Evolutionary conservation across 2,888 invertebrate species (phyloP).

Genomic region (Pemphredon lugubris): DNA sequence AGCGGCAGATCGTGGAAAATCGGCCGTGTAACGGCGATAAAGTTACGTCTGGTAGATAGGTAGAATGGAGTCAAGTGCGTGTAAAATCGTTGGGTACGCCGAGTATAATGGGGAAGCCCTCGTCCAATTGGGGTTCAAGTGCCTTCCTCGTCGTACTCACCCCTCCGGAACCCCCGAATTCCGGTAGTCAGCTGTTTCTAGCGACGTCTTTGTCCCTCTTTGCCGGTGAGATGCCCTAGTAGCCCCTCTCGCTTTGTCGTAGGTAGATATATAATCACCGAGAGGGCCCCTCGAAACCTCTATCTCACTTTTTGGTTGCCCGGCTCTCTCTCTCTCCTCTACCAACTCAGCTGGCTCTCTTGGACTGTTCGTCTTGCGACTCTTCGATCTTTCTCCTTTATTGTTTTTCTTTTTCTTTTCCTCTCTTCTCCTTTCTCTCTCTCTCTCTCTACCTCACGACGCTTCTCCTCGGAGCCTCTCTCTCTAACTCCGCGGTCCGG

Average conservation of each 20-base stretch:
- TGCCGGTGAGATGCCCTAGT: conserved; percentile 36
- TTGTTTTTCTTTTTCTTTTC: conserved; percentile 1
- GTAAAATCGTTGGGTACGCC: conserved; percentile 82
- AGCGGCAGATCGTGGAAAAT: conserved; percentile 52
- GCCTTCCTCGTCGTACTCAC: conserved; percentile 71
- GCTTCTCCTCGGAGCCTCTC: conserved; percentile 13
- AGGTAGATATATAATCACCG: conserved; percentile 68
- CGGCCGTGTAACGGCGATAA: conserved; percentile 52
- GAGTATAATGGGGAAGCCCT: conserved; percentile 75
- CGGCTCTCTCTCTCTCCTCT: conserved; percentile 57
- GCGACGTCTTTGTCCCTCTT: conserved; percentile 64
- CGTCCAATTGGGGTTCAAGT: conserved; percentile 78
- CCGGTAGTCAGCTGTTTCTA: conserved; percentile 78
- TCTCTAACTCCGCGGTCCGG: conserved; percentile 60
- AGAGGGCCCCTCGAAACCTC: conserved; percentile 20
- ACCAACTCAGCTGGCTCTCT: conserved; percentile 62
- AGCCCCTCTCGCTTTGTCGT: conserved; percentile 48
- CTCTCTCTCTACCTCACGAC: conserved; percentile 12
- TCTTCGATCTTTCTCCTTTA: conserved; percentile 18
- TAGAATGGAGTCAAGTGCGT: conserved; percentile 84
- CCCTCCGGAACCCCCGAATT: conserved; percentile 78
- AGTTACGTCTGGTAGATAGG: conserved; percentile 66
- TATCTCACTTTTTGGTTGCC: conserved; percentile 30
- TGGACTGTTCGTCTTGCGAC: conserved; percentile 38
- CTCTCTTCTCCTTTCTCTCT: conserved; percentile 18